These are phyloP conservation scores for Molorchus minor DNA, from an alignment of 2,888 invertebrate species.

Conservation along the genomic window DNA sequence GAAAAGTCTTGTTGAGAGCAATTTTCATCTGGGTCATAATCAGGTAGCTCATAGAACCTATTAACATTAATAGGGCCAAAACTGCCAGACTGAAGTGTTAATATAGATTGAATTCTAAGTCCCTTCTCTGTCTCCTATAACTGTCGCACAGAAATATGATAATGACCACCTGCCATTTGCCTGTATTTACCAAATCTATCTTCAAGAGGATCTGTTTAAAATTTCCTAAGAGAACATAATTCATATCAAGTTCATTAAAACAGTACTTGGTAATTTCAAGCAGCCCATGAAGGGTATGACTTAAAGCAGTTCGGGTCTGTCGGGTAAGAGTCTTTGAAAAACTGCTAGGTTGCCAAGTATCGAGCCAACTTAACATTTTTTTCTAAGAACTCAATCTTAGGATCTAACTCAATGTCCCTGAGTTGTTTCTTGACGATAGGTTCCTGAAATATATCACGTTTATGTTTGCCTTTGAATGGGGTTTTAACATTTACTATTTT, in stretches of 20 bases:
- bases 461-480: too few species aligned
- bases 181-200: conserved; percentile 21
- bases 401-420: not conserved
- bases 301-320: conserved; percentile 15
- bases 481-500: conserved; percentile 28
- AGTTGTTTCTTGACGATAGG: not conserved
- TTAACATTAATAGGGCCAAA: conserved; percentile 13
- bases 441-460: not conserved
- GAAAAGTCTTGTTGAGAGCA: too few species aligned
- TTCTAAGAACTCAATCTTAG: conserved; percentile 1
- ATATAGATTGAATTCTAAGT: conserved; percentile 23
- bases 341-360: conserved; percentile 23
- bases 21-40: too few species aligned
- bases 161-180: conserved; percentile 22
- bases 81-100: conserved; percentile 17
- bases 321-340: conserved; percentile 21
- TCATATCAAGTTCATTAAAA: conserved; percentile 2
- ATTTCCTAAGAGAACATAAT: conserved; percentile 13
- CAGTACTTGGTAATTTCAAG: conserved; percentile 12
- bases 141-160: conserved; percentile 18
- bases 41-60: conserved; percentile 13
- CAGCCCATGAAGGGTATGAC: conserved; percentile 3
- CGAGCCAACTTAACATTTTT: conserved; percentile 24
- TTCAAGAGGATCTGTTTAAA: conserved; percentile 10
- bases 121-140: conserved; percentile 16